Conservation (phyloP, 2,888 invertebrate genomes). For the Camponotus fellah region DNA sequence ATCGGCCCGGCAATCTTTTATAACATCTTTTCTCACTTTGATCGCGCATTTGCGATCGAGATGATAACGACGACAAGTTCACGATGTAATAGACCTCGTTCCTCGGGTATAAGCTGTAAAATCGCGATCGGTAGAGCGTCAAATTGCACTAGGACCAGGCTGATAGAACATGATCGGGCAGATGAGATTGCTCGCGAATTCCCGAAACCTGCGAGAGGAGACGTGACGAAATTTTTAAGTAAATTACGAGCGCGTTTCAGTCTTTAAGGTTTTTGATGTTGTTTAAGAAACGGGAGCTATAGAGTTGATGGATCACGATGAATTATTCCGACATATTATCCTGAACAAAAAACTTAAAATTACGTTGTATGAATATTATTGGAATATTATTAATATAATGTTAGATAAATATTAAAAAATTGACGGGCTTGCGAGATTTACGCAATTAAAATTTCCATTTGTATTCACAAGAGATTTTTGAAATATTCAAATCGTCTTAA, state of each 20-base stretch:
- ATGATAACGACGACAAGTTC: constrained; percentile 16
- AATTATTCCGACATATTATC: constrained; percentile 38
- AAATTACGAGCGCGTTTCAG: constrained; percentile 1
- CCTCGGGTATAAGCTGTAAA: constrained; percentile 21
- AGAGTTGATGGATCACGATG: neutral
- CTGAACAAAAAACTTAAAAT: neutral
- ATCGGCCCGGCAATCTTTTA: constrained; percentile 6
- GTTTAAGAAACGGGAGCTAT: neutral
- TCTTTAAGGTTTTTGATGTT: constrained; percentile 1
- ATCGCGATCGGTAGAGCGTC: constrained; percentile 54
- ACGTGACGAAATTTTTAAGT: constrained; percentile 37
- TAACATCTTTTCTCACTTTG: constrained; percentile 12
- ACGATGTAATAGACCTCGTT: constrained; percentile 30
- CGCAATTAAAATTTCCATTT: neutral
- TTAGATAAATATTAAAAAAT: neutral
- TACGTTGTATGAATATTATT: constrained; percentile 6
- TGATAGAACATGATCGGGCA: constrained; percentile 32
- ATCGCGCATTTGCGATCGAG: neutral
- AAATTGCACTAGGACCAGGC: constrained; percentile 36
- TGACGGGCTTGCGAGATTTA: neutral
- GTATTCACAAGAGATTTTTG: neutral
- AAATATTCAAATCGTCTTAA: neutral
- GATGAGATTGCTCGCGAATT: constrained; percentile 35
- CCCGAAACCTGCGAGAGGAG: constrained; percentile 17
- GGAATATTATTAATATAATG: constrained; percentile 36